Conservation (phyloP, 2,888 invertebrate genomes). For the Monochamus alternatus region DNA sequence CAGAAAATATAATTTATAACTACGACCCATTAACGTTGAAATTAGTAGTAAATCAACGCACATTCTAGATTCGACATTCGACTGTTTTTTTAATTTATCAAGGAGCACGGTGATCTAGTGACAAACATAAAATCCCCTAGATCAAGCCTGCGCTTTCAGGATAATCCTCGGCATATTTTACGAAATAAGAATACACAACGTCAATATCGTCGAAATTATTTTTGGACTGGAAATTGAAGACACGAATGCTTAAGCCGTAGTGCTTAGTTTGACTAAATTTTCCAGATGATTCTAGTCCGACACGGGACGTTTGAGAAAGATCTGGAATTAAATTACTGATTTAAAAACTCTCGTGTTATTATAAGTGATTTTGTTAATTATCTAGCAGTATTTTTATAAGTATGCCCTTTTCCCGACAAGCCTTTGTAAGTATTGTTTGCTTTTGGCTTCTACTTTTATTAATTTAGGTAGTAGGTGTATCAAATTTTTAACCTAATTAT, state of each 20-base stretch:
- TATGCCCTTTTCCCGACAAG: conserved; percentile 33
- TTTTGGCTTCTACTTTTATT: conserved; percentile 3
- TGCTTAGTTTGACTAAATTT: conserved; percentile 34
- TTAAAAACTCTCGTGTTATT: conserved; percentile 26
- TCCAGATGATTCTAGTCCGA: conserved; percentile 49
- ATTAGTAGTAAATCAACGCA: background rate
- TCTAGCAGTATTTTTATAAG: conserved; percentile 10
- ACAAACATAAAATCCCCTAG: conserved; percentile 26
- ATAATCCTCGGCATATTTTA: background rate
- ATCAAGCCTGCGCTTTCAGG: conserved; percentile 4
- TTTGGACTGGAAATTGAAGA: conserved; percentile 1
- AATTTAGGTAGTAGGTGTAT: conserved; percentile 15
- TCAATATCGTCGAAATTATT: conserved; percentile 3
- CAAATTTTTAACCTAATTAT: conserved; percentile 34
- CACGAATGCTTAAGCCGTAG: conserved; percentile 8
- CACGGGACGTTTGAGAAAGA: conserved; percentile 34
- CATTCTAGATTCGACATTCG: background rate
- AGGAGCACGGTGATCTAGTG: background rate
- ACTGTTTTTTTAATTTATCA: background rate
- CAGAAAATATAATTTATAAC: background rate
- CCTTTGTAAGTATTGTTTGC: conserved; percentile 33
- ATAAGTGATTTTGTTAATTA: conserved; percentile 19
- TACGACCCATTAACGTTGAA: background rate
- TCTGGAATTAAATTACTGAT: conserved; percentile 29
- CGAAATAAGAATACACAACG: conserved; percentile 31